Percentiles rank a stretch among this genome's conserved stretches.
phyloP scores from a whole-genome alignment of 2,113 vertebrate genomes.

The Cranoglanis bouderius region DNA sequence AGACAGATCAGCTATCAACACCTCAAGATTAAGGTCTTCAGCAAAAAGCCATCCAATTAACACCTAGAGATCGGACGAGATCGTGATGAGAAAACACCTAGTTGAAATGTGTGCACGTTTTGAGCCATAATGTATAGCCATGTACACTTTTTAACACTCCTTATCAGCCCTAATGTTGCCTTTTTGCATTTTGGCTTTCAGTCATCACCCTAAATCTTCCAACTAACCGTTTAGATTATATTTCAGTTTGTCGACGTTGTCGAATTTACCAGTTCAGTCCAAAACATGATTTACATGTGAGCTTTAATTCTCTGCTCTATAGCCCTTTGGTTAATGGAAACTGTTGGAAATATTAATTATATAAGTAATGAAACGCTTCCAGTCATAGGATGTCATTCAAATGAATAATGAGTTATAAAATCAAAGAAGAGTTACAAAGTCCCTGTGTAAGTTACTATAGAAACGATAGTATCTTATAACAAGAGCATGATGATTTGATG shows the following conservation, averaged over 20 bases:
- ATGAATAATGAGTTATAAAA: no score
- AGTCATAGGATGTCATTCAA: no score
- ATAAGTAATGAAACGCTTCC: background rate
- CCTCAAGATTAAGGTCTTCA: conserved; percentile 12
- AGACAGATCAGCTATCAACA: conserved; percentile 43
- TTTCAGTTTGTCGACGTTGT: background rate
- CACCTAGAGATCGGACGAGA: conserved; percentile 61
- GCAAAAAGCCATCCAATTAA: conserved; percentile 55
- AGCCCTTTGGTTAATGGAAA: background rate
- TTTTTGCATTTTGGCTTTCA: conserved; percentile 38
- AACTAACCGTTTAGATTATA: background rate
- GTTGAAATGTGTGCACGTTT: background rate
- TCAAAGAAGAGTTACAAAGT: background rate
- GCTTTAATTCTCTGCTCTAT: background rate
- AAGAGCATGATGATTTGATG: background rate
- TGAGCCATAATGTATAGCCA: background rate
- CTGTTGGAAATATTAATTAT: background rate
- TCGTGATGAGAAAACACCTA: background rate
- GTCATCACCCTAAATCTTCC: background rate
- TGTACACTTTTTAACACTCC: background rate
- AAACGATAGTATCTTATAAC: background rate
- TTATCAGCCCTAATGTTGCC: background rate
- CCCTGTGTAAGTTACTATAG: background rate
- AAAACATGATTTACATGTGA: background rate
- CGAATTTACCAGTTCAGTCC: background rate